A percentile compares a stretch with the other conserved stretches of the same genome.
phyloP scores from a whole-genome alignment of 2,888 invertebrate species.

The Dinocampus coccinellae region DNA sequence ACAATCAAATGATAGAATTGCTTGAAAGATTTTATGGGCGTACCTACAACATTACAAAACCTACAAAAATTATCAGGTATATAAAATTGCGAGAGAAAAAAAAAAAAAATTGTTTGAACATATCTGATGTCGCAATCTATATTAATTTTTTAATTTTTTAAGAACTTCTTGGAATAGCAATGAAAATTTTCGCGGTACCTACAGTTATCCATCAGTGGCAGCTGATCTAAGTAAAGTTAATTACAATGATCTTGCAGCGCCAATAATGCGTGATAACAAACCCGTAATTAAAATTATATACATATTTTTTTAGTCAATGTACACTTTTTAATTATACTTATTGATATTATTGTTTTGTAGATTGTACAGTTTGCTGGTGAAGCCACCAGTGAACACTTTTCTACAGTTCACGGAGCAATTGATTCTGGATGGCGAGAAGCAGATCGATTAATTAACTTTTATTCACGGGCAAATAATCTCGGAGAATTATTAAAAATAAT shows the following conservation, averaged over 20 bases:
- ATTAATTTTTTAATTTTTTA: constrained; percentile 41
- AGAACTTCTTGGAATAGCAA: constrained; percentile 81
- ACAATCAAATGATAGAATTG: constrained; percentile 69
- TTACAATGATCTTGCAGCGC: constrained; percentile 72
- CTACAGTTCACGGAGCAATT: constrained; percentile 79
- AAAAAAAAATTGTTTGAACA: not conserved
- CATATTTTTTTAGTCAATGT: not conserved
- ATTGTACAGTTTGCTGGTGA: constrained; percentile 78
- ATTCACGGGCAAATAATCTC: not conserved
- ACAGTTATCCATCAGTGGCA: constrained; percentile 74
- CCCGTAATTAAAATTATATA: constrained; percentile 49
- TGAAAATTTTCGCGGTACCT: constrained; percentile 79
- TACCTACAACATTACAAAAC: constrained; percentile 70
- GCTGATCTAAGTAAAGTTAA: constrained; percentile 70
- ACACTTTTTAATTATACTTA: not conserved
- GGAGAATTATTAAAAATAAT: not conserved
- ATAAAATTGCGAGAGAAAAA: constrained; percentile 44
- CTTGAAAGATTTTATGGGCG: constrained; percentile 72
- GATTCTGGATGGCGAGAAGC: constrained; percentile 81
- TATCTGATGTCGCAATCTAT: too few relatives aligned
- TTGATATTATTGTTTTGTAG: constrained; percentile 58
- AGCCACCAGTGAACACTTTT: constrained; percentile 74
- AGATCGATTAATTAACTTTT: constrained; percentile 68
- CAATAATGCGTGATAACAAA: constrained; percentile 66
- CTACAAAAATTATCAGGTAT: constrained; percentile 71